Evolutionary conservation across 2,113 vertebrate genomes (phyloP).

Genomic region (Argyrosomus japonicus): DNA sequence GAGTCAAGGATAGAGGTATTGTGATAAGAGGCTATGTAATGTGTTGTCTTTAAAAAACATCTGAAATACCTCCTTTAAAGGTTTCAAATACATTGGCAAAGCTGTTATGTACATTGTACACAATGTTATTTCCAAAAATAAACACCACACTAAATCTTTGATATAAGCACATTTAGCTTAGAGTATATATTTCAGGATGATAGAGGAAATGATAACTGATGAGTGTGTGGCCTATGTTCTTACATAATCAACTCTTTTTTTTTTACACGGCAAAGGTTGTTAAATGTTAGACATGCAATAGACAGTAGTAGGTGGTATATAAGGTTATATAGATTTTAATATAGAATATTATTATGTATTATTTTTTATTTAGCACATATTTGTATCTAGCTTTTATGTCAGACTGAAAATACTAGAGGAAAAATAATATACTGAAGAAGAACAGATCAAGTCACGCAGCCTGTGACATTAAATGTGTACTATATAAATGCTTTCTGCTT

Average conservation of each 20-base stretch:
- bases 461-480: constrained; percentile 10
- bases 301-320: neutral
- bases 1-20: constrained; percentile 22
- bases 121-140: neutral
- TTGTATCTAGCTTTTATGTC: neutral
- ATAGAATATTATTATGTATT: no score
- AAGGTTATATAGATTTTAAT: neutral
- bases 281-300: neutral
- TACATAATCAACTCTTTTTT: neutral
- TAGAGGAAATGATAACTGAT: neutral
- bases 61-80: neutral
- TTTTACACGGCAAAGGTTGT: neutral
- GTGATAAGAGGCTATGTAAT: constrained; percentile 21
- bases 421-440: no score
- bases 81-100: neutral
- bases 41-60: neutral
- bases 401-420: neutral
- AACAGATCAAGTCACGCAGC: neutral
- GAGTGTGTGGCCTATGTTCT: neutral
- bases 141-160: neutral
- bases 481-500: constrained; percentile 5
- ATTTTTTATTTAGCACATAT: neutral
- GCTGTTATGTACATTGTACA: neutral
- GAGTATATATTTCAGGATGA: neutral
- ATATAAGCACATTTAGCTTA: neutral